These are phyloP conservation scores for Pedicia rivosa DNA, from an alignment of 2,888 invertebrate species.

Conservation along the genomic window DNA sequence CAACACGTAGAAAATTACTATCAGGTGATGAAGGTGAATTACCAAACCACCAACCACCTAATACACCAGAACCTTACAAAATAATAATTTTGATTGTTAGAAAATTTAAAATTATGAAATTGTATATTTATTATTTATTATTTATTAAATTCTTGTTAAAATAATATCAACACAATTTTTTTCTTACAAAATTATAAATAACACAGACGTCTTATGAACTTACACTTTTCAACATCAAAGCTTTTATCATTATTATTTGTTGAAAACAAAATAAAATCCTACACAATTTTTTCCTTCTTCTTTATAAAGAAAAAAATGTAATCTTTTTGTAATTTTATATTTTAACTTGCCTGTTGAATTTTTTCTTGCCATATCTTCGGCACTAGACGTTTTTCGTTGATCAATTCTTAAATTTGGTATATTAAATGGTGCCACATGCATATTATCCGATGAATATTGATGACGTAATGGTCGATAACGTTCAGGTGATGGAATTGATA, in stretches of 20 bases:
- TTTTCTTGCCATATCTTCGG: conserved; percentile 81
- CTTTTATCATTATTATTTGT: no score
- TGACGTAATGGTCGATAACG: conserved; percentile 58
- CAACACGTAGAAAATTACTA: conserved; percentile 73
- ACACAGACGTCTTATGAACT: no score
- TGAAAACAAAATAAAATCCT: no score
- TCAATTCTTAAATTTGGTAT: conserved; percentile 79
- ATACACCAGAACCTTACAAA: conserved; percentile 38
- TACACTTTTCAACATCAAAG: no score
- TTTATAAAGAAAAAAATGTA: no score
- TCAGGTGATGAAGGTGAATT: conserved; percentile 71
- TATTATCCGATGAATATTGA: conserved; percentile 73
- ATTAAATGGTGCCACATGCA: conserved; percentile 69
- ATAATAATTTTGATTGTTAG: no score
- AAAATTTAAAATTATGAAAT: no score
- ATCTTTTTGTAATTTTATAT: no score
- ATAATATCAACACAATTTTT: no score
- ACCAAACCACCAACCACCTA: conserved; percentile 73
- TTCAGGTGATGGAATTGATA: conserved; percentile 59
- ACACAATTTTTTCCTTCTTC: no score
- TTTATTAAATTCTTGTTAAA: no score
- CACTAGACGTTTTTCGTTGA: conserved; percentile 76
- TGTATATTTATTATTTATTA: background rate
- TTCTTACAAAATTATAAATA: no score
- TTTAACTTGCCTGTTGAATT: conserved; percentile 55